Base-by-base conservation (phyloP, 2,113 vertebrate genomes). In the Brachyistius frenatus region DNA sequence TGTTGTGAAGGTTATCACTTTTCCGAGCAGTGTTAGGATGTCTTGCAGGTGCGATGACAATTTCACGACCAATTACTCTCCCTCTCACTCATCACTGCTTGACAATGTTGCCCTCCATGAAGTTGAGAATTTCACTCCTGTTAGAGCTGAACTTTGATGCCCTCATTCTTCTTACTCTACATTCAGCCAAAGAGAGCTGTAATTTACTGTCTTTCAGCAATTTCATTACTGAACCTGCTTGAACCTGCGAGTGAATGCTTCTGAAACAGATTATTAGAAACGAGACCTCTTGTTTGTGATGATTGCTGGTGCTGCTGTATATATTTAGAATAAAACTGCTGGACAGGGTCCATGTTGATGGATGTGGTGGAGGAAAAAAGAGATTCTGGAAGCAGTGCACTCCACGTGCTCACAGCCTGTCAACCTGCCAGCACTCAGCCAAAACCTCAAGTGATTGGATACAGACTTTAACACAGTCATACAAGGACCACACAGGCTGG, bases 361-460 rank as follows among this genome's bases (percentile, higher is more conserved):
- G 78, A 83, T 84, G 61, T 68, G 74, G 52, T 57, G 68, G 50
- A 16, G 67, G 54, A 57, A 80, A 76, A 79, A 58, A 75, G 72
- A 47, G 32, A 63, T 64, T 78, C 16, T 69, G 61, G 53, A 65
- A 70, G 50, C 31, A 31, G 80, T 73, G 60, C 66, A 66, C 32
- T 62, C 62, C 50, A 75, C 1, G 1, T 55, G n/a, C 57, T 86
- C 73, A 47, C 63, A 46, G 67, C 47, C 78, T 83, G 85, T 86
- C 89, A 91, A 71, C 78, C 83, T 89, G 81, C 73, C 81, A 78
- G 63, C 74, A 67, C 56, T 86, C 80, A 82, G 52, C 78, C 14
- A 35, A 86, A 90, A 85, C 68, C 80, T 74, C 76, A 58, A 75
- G 64, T 83, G 83, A 88, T 78, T 84, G 69, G 64, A 62, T 68